Conservation (phyloP, 2,888 invertebrate genomes). For the Agriopis aurantiaria region DNA sequence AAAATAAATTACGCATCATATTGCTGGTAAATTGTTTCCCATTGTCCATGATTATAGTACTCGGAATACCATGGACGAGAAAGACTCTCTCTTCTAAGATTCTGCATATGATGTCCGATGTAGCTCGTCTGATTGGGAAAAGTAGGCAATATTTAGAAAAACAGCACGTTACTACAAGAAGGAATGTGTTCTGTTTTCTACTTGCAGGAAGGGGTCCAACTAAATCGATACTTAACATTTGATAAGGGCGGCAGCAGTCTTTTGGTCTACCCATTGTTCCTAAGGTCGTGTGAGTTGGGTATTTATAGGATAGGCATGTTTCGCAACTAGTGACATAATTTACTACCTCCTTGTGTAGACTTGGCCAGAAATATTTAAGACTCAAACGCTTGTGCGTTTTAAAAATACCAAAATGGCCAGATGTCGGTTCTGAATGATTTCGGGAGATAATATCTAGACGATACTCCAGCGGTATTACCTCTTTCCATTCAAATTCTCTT, state of each 20-base stretch:
- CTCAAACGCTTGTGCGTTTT: neutral
- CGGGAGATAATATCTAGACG: neutral
- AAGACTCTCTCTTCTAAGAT: neutral
- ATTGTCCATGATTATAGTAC: conserved; percentile 1
- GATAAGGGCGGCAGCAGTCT: neutral
- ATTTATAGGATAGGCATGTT: neutral
- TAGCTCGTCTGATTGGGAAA: neutral
- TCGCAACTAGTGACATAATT: neutral
- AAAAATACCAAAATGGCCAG: neutral
- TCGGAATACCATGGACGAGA: neutral
- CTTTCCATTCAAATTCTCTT: neutral
- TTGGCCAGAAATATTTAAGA: no score
- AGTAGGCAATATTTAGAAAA: neutral
- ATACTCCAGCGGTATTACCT: neutral
- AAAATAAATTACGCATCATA: neutral
- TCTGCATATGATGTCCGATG: neutral
- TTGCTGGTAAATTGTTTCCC: neutral
- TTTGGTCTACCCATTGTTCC: neutral
- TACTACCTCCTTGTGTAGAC: neutral
- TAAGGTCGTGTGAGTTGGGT: neutral
- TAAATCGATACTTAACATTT: neutral
- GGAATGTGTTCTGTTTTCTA: neutral
- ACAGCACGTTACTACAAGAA: neutral
- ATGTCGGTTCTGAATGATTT: neutral
- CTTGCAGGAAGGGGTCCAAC: neutral